A percentile compares a stretch with the other conserved stretches of the same genome.
phyloP scores from a whole-genome alignment of 2,888 invertebrate genomes.

The Azorinus chamasolen region DNA sequence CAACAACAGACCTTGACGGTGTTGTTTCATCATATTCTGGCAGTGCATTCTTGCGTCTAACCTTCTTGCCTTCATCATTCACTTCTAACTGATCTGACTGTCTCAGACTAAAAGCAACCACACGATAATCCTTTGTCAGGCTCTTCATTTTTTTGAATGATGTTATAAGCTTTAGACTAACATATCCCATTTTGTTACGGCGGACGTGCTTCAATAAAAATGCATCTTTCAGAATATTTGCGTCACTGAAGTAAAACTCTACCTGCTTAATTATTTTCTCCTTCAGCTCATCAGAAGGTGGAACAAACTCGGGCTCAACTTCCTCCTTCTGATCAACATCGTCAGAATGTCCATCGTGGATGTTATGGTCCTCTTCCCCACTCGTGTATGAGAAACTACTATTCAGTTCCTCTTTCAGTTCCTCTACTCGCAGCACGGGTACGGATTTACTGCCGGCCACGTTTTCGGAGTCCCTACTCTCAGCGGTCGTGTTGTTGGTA shows the following conservation, averaged over 20 bases:
- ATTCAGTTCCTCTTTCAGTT: conserved; percentile 74
- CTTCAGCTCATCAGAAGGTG: conserved; percentile 81
- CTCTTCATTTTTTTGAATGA: conserved; percentile 98
- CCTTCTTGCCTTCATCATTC: conserved; percentile 96
- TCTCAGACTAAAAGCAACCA: conserved; percentile 94
- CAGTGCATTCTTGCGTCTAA: conserved; percentile 93
- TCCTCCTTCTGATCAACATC: conserved; percentile 57
- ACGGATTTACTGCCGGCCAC: conserved; percentile 55
- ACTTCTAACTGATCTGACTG: conserved; percentile 94
- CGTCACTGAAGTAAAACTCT: conserved; percentile 98
- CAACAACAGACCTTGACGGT: conserved; percentile 96
- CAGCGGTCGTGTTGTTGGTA: conserved; percentile 49
- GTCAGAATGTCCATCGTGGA: conserved; percentile 68
- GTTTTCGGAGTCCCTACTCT: conserved; percentile 2
- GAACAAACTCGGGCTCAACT: conserved; percentile 72
- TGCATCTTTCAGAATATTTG: conserved; percentile 97
- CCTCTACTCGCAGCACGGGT: conserved; percentile 80
- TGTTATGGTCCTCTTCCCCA: conserved; percentile 77
- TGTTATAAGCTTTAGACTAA: conserved; percentile 96
- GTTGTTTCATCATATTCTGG: conserved; percentile 97
- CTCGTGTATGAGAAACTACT: conserved; percentile 74
- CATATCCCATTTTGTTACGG: conserved; percentile 97
- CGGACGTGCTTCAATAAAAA: conserved; percentile 97
- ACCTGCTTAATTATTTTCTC: conserved; percentile 88
- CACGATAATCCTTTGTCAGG: conserved; percentile 96